Base-by-base conservation (phyloP, 2,113 vertebrate species). In the Synchiropus splendidus region DNA sequence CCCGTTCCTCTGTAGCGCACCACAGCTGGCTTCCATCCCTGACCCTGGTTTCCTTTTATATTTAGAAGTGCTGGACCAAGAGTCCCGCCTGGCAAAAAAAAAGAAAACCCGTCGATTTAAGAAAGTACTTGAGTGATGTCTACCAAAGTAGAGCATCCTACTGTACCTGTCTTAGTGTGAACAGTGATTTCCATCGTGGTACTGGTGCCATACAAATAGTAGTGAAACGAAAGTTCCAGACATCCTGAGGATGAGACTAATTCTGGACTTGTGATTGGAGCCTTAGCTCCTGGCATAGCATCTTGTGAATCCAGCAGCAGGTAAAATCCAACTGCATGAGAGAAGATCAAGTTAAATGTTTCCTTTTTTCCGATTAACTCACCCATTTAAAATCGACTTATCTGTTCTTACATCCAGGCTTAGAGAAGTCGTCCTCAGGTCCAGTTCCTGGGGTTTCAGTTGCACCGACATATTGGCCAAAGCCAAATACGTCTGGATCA, bases 371-470 rank as follows among this genome's bases (percentile, higher is more conserved):
- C n/a, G n/a, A n/a, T n/a, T n/a, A n/a, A n/a, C n/a, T n/a, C n/a
- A n/a, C n/a, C n/a, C n/a, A n/a, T n/a, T n/a, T n/a, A n/a, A n/a
- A n/a, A n/a, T n/a, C n/a, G n/a, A n/a, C n/a, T n/a, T n/a, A n/a
- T n/a, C n/a, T n/a, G n/a, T n/a, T n/a, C n/a, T 80, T 65, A 89
- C 89, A 18, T 27, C 87, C 87, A 48, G 89, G 89, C 72, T 65
- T 87, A 13, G 89, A 88, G 59, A 83, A 90, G 58, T 91, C 89
- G 27, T 86, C 63, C 4, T 82, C 31, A 5, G 89, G 89, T n/a
- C 88, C 87, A 12, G 76, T 81, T 1, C 69, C 77, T 1, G 40
- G 60, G 12, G 70, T 70, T 0, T 77, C 31, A 8, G 81, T 75
- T 11, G 0, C 1, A 4, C 87, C 18, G 30, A 0, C 0, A 74